Conservation (phyloP, 2,797 vertebrate species). For the Ambastaia sidthimunki region DNA sequence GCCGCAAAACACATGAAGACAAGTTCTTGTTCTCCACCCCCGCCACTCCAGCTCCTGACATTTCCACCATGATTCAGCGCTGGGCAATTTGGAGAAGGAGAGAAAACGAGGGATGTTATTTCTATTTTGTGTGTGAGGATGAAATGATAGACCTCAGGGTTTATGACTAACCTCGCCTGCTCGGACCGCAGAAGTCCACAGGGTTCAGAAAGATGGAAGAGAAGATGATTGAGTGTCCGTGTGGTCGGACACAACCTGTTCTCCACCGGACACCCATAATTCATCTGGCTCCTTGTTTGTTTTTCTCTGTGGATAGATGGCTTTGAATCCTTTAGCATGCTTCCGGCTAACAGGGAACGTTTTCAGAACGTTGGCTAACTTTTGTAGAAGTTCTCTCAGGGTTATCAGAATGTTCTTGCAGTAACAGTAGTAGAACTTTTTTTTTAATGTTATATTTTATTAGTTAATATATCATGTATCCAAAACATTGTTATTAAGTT, state of each 20-base stretch:
- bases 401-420: too few relatives aligned
- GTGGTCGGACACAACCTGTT: neutral
- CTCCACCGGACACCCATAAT: constrained; percentile 60
- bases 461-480: too few relatives aligned
- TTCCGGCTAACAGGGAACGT: too few relatives aligned
- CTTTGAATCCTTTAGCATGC: constrained; percentile 51
- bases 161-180: constrained; percentile 64
- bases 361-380: too few relatives aligned
- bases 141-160: constrained; percentile 67
- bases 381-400: too few relatives aligned
- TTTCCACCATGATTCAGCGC: constrained; percentile 48
- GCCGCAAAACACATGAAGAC: constrained; percentile 59
- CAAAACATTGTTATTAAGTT: too few relatives aligned
- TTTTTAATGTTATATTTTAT: too few relatives aligned
- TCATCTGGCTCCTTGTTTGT: constrained; percentile 63
- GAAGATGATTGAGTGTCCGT: constrained; percentile 2
- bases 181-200: constrained; percentile 26
- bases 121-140: constrained; percentile 67
- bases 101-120: constrained; percentile 41
- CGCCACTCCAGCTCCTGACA: constrained; percentile 1
- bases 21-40: constrained; percentile 39
- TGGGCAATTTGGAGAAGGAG: constrained; percentile 14
- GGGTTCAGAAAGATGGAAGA: neutral
- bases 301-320: constrained; percentile 47
- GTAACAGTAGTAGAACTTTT: too few relatives aligned